These are phyloP conservation scores for Thereuonema tuberculata DNA, from an alignment of 1,140 invertebrate genomes.

Conservation along the genomic window DNA sequence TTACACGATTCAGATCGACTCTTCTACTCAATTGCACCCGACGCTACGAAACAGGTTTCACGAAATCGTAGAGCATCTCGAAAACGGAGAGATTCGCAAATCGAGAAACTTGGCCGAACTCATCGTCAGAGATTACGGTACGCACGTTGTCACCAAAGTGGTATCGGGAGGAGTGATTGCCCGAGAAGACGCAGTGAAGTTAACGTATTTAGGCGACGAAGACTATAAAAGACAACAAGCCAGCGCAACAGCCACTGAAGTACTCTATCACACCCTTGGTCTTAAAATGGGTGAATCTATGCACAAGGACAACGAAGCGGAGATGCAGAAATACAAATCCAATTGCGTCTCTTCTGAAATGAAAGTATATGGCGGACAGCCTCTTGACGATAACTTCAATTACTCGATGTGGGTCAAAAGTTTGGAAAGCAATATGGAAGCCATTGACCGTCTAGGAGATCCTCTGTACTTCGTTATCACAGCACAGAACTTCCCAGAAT, in stretches of 20 bases:
- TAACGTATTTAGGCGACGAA: neutral
- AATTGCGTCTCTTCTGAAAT: neutral
- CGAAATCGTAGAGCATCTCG: neutral
- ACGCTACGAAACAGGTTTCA: neutral
- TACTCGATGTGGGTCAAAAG: neutral
- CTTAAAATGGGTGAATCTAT: neutral
- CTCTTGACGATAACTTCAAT: neutral
- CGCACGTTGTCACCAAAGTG: neutral
- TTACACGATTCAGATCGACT: neutral
- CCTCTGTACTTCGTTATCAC: neutral
- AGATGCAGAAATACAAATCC: neutral
- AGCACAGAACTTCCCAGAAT: neutral
- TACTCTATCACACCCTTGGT: neutral
- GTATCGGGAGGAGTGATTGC: neutral
- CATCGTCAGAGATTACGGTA: neutral
- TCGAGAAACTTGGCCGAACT: neutral
- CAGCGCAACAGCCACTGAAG: neutral
- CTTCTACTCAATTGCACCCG: neutral
- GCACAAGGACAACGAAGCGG: neutral
- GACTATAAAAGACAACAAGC: neutral
- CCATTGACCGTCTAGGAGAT: neutral
- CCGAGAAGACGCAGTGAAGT: neutral
- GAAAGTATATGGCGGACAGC: neutral
- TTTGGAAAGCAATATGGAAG: neutral
- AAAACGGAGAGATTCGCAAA: neutral